Percentiles rank a stretch among this genome's conserved stretches.
phyloP scores from a whole-genome alignment of 92 coral and sea anemone genomes.

The Epizoanthus rinbou region DNA sequence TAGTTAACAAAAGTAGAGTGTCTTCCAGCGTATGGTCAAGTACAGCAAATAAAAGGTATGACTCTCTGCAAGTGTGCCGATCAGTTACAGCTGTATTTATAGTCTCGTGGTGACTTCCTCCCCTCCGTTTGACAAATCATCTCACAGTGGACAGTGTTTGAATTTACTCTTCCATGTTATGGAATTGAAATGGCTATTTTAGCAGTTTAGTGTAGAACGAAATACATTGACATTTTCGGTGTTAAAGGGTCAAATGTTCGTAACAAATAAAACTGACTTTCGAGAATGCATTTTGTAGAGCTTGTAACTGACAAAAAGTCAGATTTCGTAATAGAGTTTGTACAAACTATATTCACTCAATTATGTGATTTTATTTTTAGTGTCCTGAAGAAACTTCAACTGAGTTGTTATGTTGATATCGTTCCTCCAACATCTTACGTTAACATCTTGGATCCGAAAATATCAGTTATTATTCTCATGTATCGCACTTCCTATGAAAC shows the following conservation, averaged over 20 bases:
- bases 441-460: neutral
- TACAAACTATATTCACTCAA: neutral
- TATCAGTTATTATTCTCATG: neutral
- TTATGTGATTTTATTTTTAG: constrained; percentile 2
- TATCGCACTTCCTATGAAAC: neutral
- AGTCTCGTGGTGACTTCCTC: neutral
- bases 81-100: neutral
- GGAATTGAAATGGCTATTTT: too few species aligned
- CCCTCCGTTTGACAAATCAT: neutral
- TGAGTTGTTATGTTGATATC: neutral
- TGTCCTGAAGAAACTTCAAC: too few species aligned
- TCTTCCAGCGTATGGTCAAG: neutral
- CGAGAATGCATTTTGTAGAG: neutral
- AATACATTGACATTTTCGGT: too few species aligned
- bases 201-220: too few species aligned
- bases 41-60: constrained; percentile 7
- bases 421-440: neutral
- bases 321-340: neutral
- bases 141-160: neutral
- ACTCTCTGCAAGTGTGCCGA: constrained; percentile 11
- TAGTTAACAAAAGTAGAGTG: constrained; percentile 16
- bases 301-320: neutral
- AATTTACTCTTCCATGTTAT: too few species aligned
- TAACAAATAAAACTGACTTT: too few species aligned
- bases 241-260: too few species aligned